Evolutionary conservation across 2,888 invertebrate genomes (phyloP).

Genomic region (Pasiphila rectangulata): DNA sequence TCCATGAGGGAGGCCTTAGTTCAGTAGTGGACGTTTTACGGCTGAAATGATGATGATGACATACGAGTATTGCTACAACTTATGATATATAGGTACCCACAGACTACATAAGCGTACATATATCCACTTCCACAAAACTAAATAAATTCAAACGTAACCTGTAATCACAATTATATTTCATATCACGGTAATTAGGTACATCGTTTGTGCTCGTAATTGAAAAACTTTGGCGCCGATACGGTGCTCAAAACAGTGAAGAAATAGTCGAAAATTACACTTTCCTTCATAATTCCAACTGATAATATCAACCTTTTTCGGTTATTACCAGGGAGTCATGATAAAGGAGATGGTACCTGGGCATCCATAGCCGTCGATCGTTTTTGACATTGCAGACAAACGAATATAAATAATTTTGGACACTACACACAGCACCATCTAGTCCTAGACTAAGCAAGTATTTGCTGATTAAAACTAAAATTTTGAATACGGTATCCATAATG

Average conservation of each 20-base stretch:
- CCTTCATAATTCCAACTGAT: slow-evolving; percentile 60
- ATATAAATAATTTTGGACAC: not conserved
- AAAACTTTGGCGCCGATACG: slow-evolving; percentile 73
- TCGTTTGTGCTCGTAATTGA: slow-evolving; percentile 62
- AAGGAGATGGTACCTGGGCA: not conserved
- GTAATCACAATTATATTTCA: slow-evolving; percentile 54
- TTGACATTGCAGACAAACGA: not conserved
- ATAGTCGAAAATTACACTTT: slow-evolving; percentile 68
- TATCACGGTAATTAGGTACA: slow-evolving; percentile 55
- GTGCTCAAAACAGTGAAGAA: slow-evolving; percentile 40
- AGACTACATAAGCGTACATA: slow-evolving; percentile 34
- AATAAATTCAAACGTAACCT: slow-evolving; percentile 31
- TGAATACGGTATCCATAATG: too few species aligned
- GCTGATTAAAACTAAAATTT: too few species aligned
- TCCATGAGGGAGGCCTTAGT: too few species aligned
- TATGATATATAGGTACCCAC: too few species aligned
- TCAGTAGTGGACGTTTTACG: too few species aligned
- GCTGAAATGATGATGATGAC: too few species aligned
- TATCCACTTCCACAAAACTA: slow-evolving; percentile 45
- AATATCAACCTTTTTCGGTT: slow-evolving; percentile 68
- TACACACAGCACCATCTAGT: too few species aligned
- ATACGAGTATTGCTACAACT: too few species aligned
- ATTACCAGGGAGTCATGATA: slow-evolving; percentile 41
- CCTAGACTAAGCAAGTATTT: too few species aligned
- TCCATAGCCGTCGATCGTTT: too few species aligned